phyloP scores from a whole-genome alignment of 2,888 invertebrate species.

The Myopa tessellatipennis region DNA sequence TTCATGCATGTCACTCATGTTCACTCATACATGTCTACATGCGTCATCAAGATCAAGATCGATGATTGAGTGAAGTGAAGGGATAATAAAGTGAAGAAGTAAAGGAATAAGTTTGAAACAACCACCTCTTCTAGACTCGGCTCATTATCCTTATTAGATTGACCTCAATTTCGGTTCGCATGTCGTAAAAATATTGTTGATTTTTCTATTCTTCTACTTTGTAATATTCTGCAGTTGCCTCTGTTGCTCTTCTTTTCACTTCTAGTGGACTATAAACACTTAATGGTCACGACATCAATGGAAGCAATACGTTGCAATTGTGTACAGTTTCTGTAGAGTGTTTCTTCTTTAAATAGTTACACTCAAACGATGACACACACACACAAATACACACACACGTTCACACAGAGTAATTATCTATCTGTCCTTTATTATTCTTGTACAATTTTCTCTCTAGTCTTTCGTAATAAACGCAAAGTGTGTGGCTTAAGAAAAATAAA shows the following conservation, averaged over 20 bases:
- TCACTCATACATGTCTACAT: background rate
- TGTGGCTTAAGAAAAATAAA: too few relatives aligned
- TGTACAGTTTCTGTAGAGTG: too few relatives aligned
- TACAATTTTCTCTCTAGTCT: too few relatives aligned
- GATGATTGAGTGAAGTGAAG: background rate
- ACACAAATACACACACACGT: too few relatives aligned
- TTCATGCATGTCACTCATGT: background rate
- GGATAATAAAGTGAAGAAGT: background rate
- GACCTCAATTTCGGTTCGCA: slow-evolving; percentile 11
- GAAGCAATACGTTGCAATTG: slow-evolving; percentile 16
- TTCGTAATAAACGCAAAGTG: too few relatives aligned
- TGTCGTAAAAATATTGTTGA: background rate
- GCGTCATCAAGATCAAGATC: slow-evolving; percentile 2
- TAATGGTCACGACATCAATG: slow-evolving; percentile 25
- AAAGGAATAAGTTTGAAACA: background rate
- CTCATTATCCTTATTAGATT: slow-evolving; percentile 3
- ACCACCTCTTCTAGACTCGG: background rate
- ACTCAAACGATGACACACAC: background rate
- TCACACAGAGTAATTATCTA: too few relatives aligned
- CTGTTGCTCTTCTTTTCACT: background rate
- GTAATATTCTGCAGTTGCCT: background rate
- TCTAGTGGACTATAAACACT: slow-evolving; percentile 28
- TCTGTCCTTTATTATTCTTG: too few relatives aligned
- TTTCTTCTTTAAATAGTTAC: too few relatives aligned
- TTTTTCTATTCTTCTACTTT: background rate